Base-by-base conservation (phyloP, 2,113 vertebrate genomes). In the Brachyistius frenatus region DNA sequence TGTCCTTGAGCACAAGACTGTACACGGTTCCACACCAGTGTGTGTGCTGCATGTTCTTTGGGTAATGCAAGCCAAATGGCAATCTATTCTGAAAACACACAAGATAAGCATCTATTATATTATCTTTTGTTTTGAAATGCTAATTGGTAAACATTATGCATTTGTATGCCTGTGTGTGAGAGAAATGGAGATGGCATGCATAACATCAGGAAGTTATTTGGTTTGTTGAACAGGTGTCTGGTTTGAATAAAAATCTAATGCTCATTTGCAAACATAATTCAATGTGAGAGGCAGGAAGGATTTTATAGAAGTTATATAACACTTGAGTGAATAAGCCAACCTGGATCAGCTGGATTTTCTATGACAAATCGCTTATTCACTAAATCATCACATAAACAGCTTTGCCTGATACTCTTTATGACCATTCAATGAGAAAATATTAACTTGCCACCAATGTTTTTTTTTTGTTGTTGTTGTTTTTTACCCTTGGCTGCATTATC, bases 341-440 rank as follows among this genome's bases (percentile, higher is more conserved):
- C 56, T 76, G 86, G 90, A 93, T 92, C 84, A 85, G 83, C 70
- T 73, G 90, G 88, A 92, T 90, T 90, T 89, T 83, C 76, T 64
- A 66, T 81, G 79, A 86, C 79, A 93, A 92, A 89, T 93, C 61
- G 46, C 74, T 87, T 84, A 88, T 91, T 89, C 72, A 77, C 77
- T 77, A 87, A 90, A 90, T 88, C 85, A 85, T 91, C 84, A 75
- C 67, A 89, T 89, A 88, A 90, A 88, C 78, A 37, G 88, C 83
- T 90, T 91, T 88, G 66, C 77, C 76, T 85, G 69, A 69, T 80
- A 68, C 61, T 72, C 60, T 16, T 57, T 49, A 67, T 85, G 86
- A 86, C 80, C 71, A 84, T 88, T 88, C 69, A 74, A 35, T 73
- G 64, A 76, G 73, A 88, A 86, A 79, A 88, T 72, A 83, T 71